phyloP scores from a whole-genome alignment of 2,113 vertebrate species.

The Pipa parva region DNA sequence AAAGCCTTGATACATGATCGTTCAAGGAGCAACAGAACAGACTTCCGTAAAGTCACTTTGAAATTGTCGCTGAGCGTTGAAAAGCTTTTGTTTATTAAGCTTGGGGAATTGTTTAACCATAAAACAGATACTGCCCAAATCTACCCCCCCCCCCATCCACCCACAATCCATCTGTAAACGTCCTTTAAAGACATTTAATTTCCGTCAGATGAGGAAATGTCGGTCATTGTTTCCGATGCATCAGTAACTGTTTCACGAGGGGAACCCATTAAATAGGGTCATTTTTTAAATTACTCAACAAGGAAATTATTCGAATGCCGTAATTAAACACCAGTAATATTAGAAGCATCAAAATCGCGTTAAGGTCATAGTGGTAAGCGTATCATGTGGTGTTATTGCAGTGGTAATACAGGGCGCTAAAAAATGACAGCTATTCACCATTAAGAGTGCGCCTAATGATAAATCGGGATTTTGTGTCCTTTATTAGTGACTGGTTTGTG shows the following conservation, averaged over 20 bases:
- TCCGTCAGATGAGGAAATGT: background rate
- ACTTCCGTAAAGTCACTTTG: constrained; percentile 61
- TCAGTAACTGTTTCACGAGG: background rate
- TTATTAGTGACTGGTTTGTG: no score
- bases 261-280: no score
- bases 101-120: constrained; percentile 2
- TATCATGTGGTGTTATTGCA: no score
- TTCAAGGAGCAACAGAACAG: constrained; percentile 53
- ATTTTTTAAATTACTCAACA: no score
- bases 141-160: background rate
- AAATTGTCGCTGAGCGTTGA: constrained; percentile 38
- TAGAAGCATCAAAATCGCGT: no score
- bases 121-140: background rate
- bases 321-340: no score
- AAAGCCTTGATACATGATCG: constrained; percentile 62
- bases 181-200: constrained; percentile 3
- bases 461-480: no score
- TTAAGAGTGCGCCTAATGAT: no score
- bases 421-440: no score
- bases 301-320: no score
- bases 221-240: background rate
- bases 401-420: no score
- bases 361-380: no score
- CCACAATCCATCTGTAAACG: constrained; percentile 14
- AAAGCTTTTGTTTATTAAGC: constrained; percentile 44